Conservation (phyloP, 2,113 vertebrate species). For the Brachypodius melanocephalos region DNA sequence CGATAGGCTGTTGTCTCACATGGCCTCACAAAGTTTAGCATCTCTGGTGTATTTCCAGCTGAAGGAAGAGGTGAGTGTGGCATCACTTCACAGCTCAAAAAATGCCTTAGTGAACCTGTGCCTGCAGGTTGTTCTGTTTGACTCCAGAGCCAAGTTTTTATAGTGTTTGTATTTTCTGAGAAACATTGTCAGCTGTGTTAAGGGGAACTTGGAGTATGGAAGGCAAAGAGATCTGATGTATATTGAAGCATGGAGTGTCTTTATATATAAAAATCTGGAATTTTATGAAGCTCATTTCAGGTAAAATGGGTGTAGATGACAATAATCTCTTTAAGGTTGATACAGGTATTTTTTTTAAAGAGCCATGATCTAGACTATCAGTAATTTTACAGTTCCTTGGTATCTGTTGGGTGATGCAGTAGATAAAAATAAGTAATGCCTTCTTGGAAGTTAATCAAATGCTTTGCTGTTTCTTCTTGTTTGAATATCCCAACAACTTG, state of each 20-base stretch:
- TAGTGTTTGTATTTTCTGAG: not conserved
- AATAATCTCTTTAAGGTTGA: not conserved
- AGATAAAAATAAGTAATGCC: not conserved
- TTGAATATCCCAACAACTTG: not conserved
- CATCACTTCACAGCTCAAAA: not conserved
- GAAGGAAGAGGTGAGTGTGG: constrained; percentile 74
- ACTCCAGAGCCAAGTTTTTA: not conserved
- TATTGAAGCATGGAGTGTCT: not conserved
- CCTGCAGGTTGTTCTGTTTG: not conserved
- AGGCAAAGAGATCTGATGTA: not conserved
- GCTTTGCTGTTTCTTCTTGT: not conserved
- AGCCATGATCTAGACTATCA: not conserved
- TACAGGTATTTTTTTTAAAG: not conserved
- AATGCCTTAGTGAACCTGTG: not conserved
- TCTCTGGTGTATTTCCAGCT: constrained; percentile 77
- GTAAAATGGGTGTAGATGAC: not conserved
- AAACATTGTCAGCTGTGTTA: not conserved
- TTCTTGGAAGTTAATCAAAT: not conserved
- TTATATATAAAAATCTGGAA: not conserved
- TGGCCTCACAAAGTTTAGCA: constrained; percentile 79
- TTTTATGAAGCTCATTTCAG: not conserved
- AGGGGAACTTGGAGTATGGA: not conserved
- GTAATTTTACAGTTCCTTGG: not conserved
- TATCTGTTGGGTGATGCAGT: not conserved
- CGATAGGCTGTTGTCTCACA: constrained; percentile 79